Base-by-base conservation (phyloP, 2,113 vertebrate genomes). In the Riparia riparia region DNA sequence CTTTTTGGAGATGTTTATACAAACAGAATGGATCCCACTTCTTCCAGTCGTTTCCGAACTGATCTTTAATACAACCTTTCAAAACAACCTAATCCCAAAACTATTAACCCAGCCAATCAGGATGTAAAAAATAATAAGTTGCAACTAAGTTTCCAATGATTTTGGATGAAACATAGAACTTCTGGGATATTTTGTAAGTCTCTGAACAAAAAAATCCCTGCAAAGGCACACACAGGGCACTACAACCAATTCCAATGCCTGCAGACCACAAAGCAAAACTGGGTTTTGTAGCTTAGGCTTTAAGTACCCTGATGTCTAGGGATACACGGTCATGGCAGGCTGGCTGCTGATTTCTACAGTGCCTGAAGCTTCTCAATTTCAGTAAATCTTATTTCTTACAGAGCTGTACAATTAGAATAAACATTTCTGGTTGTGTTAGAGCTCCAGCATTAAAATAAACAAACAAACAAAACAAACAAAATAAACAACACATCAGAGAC, bases 81-180 rank as follows among this genome's bases (percentile, higher is more conserved):
- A 57, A 50, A 85, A 58, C 28, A 87, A 45, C 6, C 37, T 22
- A 71, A 89, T 34, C 18, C 7, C 4, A 1, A 42, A 72, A 51
- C 29, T 14, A 77, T 20, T 21, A 69, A 58, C 24, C 58, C 34
- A 82, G 31, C 8, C 71, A 42, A 79, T 16, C 22, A 42, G 12
- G 8, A 53, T 0, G 0, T 22, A 65, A 69, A 28, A 72, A 84
- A 68, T 22, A 45, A 0, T 39, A 78, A 37, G 8, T 17, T 2
- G 2, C 37, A 65, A 57, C 17, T 21, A 44, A 44, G 19, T 79
- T 85, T 73, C 47, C 58, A 66, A 18, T 28, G 8, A 26, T 22
- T 61, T 28, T 69, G 32, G 21, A 70, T 24, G 12, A 93, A 70
- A 61, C 21, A 66, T 2, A 0, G 3, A 47, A 87, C 68, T 69